These are phyloP conservation scores for Aromia moschata DNA, from an alignment of 2,888 invertebrate species.

Conservation along the genomic window DNA sequence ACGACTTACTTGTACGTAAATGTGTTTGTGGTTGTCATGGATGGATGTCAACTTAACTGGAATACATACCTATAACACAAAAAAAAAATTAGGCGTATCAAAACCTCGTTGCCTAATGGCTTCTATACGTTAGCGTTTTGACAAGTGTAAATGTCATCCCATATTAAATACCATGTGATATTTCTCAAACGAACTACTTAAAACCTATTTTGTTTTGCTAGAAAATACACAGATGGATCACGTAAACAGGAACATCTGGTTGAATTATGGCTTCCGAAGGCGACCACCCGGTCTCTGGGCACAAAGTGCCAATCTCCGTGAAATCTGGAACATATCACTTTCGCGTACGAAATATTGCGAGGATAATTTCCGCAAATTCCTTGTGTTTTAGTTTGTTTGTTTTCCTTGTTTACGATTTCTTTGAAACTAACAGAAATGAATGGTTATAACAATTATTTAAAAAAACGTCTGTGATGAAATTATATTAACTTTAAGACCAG, in stretches of 20 bases:
- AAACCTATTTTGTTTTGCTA: constrained; percentile 26
- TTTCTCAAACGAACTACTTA: constrained; percentile 34
- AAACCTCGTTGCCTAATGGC: constrained; percentile 4
- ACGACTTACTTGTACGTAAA: too few species aligned
- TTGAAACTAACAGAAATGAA: too few species aligned
- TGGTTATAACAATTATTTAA: too few species aligned
- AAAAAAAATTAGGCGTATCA: constrained; percentile 3
- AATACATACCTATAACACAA: constrained; percentile 16
- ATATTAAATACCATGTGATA: constrained; percentile 27
- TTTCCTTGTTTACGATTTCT: too few species aligned
- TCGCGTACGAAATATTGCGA: too few species aligned
- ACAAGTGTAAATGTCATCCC: constrained; percentile 27
- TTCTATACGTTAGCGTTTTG: constrained; percentile 1
- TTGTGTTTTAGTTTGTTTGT: too few species aligned
- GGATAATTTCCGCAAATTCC: too few species aligned
- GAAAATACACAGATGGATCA: constrained; percentile 38
- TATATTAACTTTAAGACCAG: too few species aligned
- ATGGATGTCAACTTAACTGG: too few species aligned
- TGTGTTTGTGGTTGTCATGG: too few species aligned
- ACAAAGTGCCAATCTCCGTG: constrained; percentile 7
- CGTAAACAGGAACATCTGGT: constrained; percentile 43
- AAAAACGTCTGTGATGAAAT: too few species aligned
- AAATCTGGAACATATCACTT: constrained; percentile 8
- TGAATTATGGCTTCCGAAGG: constrained; percentile 8
- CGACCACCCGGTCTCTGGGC: constrained; percentile 15